Conservation (phyloP, 2,888 invertebrate species). For the Nephrotoma flavescens region DNA sequence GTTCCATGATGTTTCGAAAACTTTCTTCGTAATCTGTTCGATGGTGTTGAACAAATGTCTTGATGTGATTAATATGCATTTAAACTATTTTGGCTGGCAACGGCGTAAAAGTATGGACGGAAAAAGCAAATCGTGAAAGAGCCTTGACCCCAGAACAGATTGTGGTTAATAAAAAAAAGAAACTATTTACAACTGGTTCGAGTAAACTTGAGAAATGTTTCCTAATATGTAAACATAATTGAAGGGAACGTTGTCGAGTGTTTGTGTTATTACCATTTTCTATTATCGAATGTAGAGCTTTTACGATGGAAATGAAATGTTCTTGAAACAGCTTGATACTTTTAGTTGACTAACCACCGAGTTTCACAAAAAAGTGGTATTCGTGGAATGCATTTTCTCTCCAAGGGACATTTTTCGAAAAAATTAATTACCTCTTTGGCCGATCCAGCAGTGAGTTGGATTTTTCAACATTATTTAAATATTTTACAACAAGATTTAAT, state of each 20-base stretch:
- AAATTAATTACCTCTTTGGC: no score
- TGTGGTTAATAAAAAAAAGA: neutral
- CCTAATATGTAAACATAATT: slow-evolving; percentile 6
- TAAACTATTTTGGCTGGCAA: no score
- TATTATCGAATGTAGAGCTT: neutral
- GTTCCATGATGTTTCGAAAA: neutral
- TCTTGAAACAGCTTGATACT: slow-evolving; percentile 9
- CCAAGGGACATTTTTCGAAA: no score
- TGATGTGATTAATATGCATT: slow-evolving; percentile 1
- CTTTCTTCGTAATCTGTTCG: no score
- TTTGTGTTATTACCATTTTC: slow-evolving; percentile 3
- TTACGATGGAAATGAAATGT: slow-evolving; percentile 2
- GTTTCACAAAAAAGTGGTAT: slow-evolving; percentile 7
- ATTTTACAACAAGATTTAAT: no score
- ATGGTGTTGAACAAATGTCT: neutral
- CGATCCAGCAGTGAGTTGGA: no score
- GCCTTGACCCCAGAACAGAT: accelerated
- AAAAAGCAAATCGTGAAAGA: accelerated
- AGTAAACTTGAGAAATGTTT: slow-evolving; percentile 6
- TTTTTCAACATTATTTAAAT: no score
- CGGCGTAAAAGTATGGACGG: accelerated
- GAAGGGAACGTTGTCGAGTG: slow-evolving; percentile 4
- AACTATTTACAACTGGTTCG: slow-evolving; percentile 7
- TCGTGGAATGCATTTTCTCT: no score
- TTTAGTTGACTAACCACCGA: slow-evolving; percentile 13